Base-by-base conservation (phyloP, 2,888 invertebrate genomes). In the Charanyca ferruginea region DNA sequence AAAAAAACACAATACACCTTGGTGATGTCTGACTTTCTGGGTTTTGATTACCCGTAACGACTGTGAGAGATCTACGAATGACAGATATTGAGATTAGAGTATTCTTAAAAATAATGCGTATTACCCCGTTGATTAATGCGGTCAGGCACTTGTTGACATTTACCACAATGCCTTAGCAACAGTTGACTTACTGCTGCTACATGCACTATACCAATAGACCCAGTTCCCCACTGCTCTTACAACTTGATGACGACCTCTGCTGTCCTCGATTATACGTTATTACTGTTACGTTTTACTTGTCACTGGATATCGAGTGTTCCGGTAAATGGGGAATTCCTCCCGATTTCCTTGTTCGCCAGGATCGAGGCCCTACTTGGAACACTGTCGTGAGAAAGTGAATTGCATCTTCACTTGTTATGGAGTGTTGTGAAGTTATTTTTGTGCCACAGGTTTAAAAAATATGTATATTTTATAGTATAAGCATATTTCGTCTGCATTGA, bases 191-290 rank as follows among this genome's bases (percentile, higher is more conserved):
- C 75, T 68, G 76, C 0, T 1, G 1, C 6, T 1, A 1, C 8
- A 55, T 61, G 6, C 25, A 74, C 55, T 69, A 28, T 13, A 11
- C 13, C 47, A 63, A 20, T 47, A 44, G 55, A 45, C 65, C 72
- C 48, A 67, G 73, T 78, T 71, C 47, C 9, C 51, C 48, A 41
- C 20, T 61, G 64, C 73, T 77, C 74, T 72, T 71, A 80, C 75
- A 75, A 75, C 66, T 73, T 77, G 84, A 82, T 82, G 80, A 81
- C 72, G 77, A 80, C 70, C 80, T 82, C 70, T 66, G 59, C 73
- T 74, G 71, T 70, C 75, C 80, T 47, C 73, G 66, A 82, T 81
- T 83, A 78, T 75, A 73, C 73, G 66, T 75, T 73, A 69, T 84
- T 75, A 63, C 77, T 75, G 66, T 75, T 75, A 77, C 78, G 57